Percentiles rank a stretch among this genome's conserved stretches.
Conservation (phyloP, 2,113 vertebrate species). For the Brachionichthys hirsutus region DNA sequence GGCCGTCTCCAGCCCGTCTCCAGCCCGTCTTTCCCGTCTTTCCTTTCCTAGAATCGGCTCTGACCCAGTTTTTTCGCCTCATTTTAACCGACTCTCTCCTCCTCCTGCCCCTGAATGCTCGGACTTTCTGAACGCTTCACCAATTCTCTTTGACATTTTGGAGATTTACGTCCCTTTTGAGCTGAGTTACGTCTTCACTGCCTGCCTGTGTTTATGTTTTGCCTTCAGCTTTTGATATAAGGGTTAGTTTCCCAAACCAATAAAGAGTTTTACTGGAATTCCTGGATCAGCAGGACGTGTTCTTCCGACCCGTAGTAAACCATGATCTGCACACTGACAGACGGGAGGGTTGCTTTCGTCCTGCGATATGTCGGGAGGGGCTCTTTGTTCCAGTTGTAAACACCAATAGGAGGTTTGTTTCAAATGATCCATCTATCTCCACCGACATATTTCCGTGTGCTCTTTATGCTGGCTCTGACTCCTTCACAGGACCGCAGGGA, state of each 20-base stretch:
- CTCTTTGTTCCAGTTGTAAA: too few relatives aligned
- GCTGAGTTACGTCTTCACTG: slow-evolving; percentile 29
- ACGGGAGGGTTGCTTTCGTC: neutral
- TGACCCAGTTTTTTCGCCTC: slow-evolving; percentile 52
- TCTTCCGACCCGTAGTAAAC: slow-evolving; percentile 7
- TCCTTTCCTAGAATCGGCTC: slow-evolving; percentile 5
- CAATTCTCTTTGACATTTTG: slow-evolving; percentile 7
- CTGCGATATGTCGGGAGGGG: neutral
- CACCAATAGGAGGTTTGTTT: neutral
- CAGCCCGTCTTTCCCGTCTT: slow-evolving; percentile 14
- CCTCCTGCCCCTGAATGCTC: slow-evolving; percentile 4
- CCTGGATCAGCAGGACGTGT: slow-evolving; percentile 30
- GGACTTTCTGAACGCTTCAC: neutral
- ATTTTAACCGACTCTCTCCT: slow-evolving; percentile 24
- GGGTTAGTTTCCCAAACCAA: slow-evolving; percentile 40
- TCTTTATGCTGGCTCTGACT: too few relatives aligned
- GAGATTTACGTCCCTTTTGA: slow-evolving; percentile 15
- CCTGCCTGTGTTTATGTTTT: neutral
- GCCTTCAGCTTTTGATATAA: slow-evolving; percentile 6
- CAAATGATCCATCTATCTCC: too few relatives aligned
- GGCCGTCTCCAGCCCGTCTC: too few relatives aligned
- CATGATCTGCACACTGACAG: neutral
- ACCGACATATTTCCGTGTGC: too few relatives aligned
- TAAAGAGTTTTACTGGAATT: slow-evolving; percentile 61
- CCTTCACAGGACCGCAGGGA: too few relatives aligned